Percentiles rank a stretch among this genome's conserved stretches.
Evolutionary conservation across 1,140 invertebrate species (phyloP).

Genomic region (Drosophila burlai): DNA sequence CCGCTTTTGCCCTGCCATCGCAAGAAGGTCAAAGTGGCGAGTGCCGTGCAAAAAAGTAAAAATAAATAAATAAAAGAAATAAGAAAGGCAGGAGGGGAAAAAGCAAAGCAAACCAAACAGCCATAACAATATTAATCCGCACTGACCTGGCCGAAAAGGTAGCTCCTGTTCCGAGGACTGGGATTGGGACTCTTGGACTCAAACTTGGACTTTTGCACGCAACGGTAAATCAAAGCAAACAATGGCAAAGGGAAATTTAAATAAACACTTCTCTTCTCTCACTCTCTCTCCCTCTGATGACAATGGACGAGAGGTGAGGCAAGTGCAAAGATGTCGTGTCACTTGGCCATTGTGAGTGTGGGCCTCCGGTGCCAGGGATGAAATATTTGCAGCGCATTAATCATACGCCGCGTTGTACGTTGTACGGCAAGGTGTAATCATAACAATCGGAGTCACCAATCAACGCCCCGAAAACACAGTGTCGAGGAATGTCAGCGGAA

Average conservation of each 20-base stretch:
- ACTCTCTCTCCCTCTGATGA: not conserved
- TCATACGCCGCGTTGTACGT: constrained; percentile 56
- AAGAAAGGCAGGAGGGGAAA: too few relatives aligned
- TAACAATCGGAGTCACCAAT: constrained; percentile 40
- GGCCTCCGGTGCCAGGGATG: not conserved
- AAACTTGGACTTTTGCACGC: constrained; percentile 24
- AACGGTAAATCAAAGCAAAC: constrained; percentile 47
- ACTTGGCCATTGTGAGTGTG: constrained; percentile 39
- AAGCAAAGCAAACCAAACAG: constrained; percentile 1
- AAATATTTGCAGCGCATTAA: constrained; percentile 47
- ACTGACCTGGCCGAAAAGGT: constrained; percentile 46
- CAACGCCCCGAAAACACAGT: constrained; percentile 30
- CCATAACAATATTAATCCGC: constrained; percentile 49
- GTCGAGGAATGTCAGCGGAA: constrained; percentile 18
- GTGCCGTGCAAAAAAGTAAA: constrained; percentile 1
- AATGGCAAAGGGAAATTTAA: constrained; percentile 22
- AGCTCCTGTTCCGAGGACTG: constrained; percentile 17
- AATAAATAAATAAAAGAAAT: not conserved
- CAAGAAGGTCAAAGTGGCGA: constrained; percentile 52
- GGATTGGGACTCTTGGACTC: not conserved
- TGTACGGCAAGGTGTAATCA: constrained; percentile 29
- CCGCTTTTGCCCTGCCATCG: not conserved
- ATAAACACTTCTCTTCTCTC: constrained; percentile 25
- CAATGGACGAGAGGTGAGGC: not conserved
- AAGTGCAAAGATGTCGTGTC: constrained; percentile 42